Base-by-base conservation (phyloP, 2,888 invertebrate species). In the Exephanes ischioxanthus region DNA sequence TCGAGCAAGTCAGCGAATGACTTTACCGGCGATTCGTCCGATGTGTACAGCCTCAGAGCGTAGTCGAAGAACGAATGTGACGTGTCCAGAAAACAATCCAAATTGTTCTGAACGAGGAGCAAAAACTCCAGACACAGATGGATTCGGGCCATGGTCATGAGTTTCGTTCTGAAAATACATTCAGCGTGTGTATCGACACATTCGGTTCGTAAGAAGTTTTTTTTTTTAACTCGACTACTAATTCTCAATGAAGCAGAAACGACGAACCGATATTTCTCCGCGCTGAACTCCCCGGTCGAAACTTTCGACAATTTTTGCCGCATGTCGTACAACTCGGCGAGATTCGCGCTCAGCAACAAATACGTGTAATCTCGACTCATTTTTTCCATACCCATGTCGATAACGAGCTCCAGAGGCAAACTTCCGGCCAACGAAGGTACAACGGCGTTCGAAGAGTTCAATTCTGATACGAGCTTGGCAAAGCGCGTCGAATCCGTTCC, bases 381-480 rank as follows among this genome's bases (percentile, higher is more conserved):
- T 86, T 93, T 93, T 71, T 92, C 89, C 37, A 93, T 87, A 75
- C 93, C 93, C 80, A 91, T 90, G 63, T 93, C 92, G 33, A 92
- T 86, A 0, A 92, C 79, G 63, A 92, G 87, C 87, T 93, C 92
- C 75, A 93, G 87, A 1, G 92, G 90, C 61, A 92, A 83, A 87
- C 89, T 89, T 76, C 89, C 90, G n/a, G 86, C 84, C 16, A 92
- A 80, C 68, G 90, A 88, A 48, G 91, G 88, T 26, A 90, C 77
- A 30, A 81, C 71, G 19, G 80, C 68, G 16, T 87, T 88, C 73
- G 87, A 79, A 5, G 68, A 53, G 3, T 79, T 79, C 51, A 88
- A 66, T 55, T 89, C 83, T 11, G 86, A 86, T 58, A 91, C 85
- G 16, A 90, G 48, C 75, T 88, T 90, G 1, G 80, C 87, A n/a